Evolutionary conservation across 2,888 invertebrate genomes (phyloP).

Genomic region (Rhaphigaster nebulosa): DNA sequence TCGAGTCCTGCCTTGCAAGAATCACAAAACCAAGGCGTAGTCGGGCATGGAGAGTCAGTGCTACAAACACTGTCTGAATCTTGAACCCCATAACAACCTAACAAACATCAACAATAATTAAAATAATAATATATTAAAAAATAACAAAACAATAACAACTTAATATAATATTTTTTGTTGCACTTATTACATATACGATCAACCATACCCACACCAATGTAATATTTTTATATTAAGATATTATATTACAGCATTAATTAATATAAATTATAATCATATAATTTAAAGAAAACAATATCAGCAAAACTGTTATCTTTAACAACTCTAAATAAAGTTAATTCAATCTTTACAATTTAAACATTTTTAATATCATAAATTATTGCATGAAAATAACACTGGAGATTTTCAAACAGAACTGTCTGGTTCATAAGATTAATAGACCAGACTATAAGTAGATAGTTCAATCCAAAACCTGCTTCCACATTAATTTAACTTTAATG

Average conservation of each 20-base stretch:
- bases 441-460: too few species aligned
- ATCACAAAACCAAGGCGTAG: constrained; percentile 99
- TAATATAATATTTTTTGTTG: too few species aligned
- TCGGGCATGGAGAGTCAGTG: constrained; percentile 93
- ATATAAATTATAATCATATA: background rate
- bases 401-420: too few species aligned
- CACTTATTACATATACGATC: too few species aligned
- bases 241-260: too few species aligned
- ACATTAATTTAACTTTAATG: too few species aligned
- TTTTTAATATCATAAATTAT: background rate
- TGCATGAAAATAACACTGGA: too few species aligned
- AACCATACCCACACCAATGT: too few species aligned
- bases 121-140: background rate
- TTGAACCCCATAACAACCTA: constrained; percentile 93
- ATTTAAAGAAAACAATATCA: background rate
- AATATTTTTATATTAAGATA: too few species aligned
- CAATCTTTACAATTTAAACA: background rate
- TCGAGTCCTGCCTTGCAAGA: constrained; percentile 93
- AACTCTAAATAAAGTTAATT: too few species aligned
- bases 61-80: constrained; percentile 91
- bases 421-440: too few species aligned
- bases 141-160: background rate
- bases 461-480: too few species aligned
- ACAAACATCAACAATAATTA: constrained; percentile 53
- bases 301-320: background rate